Conservation (phyloP, 2,113 vertebrate genomes). For the Sapajus apella region DNA sequence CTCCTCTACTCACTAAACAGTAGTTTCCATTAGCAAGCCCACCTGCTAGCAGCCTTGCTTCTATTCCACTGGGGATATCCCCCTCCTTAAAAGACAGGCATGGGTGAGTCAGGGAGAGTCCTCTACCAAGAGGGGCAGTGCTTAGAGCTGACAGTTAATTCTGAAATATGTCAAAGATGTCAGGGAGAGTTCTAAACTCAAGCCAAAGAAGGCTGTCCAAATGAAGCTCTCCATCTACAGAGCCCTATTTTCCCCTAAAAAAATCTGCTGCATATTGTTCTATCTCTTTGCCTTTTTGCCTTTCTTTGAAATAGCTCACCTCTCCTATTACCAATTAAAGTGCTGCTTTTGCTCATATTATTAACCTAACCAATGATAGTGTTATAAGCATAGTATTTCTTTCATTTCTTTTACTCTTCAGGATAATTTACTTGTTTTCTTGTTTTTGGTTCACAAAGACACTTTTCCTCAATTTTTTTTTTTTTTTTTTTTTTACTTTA, state of each 20-base stretch:
- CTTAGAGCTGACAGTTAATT: not conserved
- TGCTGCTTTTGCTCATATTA: not conserved
- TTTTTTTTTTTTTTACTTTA: not conserved
- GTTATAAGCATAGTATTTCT: not conserved
- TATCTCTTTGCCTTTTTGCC: not conserved
- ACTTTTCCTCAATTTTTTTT: not conserved
- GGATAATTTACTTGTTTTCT: not conserved
- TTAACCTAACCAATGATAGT: not conserved
- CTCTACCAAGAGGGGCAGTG: not conserved
- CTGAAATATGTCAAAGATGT: not conserved
- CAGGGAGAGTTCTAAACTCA: conserved; percentile 8
- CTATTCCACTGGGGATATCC: not conserved
- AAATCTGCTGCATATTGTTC: not conserved
- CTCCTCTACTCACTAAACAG: not conserved
- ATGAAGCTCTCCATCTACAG: not conserved
- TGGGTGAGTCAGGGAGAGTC: not conserved
- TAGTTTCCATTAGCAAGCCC: not conserved
- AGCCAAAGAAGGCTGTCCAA: not conserved
- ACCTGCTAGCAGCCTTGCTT: not conserved
- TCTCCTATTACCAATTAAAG: not conserved
- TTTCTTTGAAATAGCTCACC: conserved; percentile 4
- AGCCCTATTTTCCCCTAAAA: not conserved
- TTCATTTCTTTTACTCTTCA: not conserved
- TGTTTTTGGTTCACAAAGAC: not conserved
- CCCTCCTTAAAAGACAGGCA: not conserved